Evolutionary conservation across 2,113 vertebrate species (phyloP).

Genomic region (Arizona elegans): DNA sequence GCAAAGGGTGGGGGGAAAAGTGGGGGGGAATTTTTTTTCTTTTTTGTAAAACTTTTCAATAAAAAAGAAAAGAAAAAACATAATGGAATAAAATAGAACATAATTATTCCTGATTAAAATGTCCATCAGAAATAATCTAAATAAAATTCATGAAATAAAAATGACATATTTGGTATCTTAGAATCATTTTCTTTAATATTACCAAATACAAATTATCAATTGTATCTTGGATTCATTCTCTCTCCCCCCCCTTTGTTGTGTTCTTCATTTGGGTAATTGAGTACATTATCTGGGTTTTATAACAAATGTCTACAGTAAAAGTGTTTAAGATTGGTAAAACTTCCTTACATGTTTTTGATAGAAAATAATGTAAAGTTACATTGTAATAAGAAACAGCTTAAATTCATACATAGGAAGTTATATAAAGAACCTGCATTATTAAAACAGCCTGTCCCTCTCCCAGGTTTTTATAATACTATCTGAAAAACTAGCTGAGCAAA

Average conservation of each 20-base stretch:
- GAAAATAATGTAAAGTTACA: not conserved
- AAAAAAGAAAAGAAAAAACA: no score
- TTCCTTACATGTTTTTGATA: not conserved
- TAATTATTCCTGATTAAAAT: not conserved
- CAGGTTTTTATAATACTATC: not conserved
- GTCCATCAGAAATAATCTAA: not conserved
- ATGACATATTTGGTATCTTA: not conserved
- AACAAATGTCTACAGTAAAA: not conserved
- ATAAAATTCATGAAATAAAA: not conserved
- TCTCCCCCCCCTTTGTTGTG: not conserved
- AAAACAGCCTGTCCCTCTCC: not conserved
- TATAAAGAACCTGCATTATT: not conserved
- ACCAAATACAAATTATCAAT: not conserved
- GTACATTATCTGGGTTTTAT: not conserved
- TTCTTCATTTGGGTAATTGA: not conserved
- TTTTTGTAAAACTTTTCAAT: no score
- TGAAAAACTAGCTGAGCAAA: not conserved
- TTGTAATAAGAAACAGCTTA: not conserved
- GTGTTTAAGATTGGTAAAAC: not conserved
- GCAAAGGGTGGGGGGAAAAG: no score
- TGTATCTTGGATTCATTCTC: not conserved
- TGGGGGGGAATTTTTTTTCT: no score
- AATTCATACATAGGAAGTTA: not conserved
- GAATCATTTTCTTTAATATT: not conserved
- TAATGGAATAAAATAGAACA: not conserved